phyloP scores from a whole-genome alignment of 2,888 invertebrate species.

The Panopea generosa region DNA sequence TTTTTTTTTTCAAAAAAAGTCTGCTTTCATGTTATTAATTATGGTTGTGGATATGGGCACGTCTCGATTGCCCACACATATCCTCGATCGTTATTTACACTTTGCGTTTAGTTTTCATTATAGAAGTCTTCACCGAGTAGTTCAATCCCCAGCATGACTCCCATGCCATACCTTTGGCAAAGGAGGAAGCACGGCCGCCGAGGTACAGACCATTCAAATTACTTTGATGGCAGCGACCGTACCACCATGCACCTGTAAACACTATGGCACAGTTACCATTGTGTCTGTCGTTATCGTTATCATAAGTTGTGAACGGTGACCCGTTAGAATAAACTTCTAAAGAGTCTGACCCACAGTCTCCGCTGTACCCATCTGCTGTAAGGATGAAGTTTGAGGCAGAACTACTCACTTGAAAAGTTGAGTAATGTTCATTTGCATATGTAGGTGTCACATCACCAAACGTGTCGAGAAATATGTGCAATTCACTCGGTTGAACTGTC shows the following conservation, averaged over 20 bases:
- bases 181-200: neutral
- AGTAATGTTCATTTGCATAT: neutral
- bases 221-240: slow-evolving; percentile 1
- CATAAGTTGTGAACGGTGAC: neutral
- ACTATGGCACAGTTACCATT: neutral
- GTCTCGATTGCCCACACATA: no score
- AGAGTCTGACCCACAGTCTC: slow-evolving; percentile 7
- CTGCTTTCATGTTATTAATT: no score
- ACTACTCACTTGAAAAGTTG: neutral
- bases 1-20: no score
- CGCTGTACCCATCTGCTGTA: neutral
- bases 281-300: neutral
- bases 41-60: no score
- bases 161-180: neutral
- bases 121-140: neutral
- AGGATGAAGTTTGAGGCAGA: neutral
- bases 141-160: neutral
- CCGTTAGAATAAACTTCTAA: neutral
- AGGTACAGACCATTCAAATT: slow-evolving; percentile 13
- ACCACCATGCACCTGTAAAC: slow-evolving; percentile 21
- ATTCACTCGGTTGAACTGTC: neutral
- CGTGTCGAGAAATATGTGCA: neutral
- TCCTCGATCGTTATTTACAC: no score
- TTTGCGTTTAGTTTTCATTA: neutral
- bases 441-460: slow-evolving; percentile 1